Conservation (phyloP, 1,140 invertebrate species). For the Camponotus vicinus region DNA sequence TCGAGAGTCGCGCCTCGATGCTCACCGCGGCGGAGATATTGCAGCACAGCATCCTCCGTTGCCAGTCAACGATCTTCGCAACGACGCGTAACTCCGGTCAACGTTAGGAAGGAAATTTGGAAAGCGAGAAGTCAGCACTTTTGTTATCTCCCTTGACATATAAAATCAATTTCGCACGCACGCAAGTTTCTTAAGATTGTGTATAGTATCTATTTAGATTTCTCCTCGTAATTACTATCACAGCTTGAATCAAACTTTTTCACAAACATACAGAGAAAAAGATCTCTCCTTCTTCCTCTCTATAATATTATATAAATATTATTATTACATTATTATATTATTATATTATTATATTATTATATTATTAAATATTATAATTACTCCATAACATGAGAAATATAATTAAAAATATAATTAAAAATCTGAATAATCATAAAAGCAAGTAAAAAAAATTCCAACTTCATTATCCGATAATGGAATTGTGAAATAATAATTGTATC, state of each 20-base stretch:
- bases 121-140: conserved; percentile 17
- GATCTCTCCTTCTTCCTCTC: neutral
- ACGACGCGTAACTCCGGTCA: conserved; percentile 50
- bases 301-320: too few relatives aligned
- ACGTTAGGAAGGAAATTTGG: conserved; percentile 40
- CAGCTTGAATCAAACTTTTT: neutral
- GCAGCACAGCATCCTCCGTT: conserved; percentile 58
- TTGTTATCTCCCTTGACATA: conserved; percentile 13
- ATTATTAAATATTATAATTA: too few relatives aligned
- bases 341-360: too few relatives aligned
- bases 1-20: conserved; percentile 31
- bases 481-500: neutral
- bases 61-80: conserved; percentile 29
- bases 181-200: neutral
- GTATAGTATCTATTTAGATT: neutral
- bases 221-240: neutral
- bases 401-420: neutral
- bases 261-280: neutral
- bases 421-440: neutral
- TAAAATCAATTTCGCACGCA: conserved; percentile 19
- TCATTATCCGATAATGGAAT: neutral
- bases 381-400: neutral
- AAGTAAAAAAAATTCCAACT: neutral
- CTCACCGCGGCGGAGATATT: conserved; percentile 25
- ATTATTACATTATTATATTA: too few relatives aligned